Conservation (phyloP, 2,797 vertebrate genomes). For the Gallinago solitaria region DNA sequence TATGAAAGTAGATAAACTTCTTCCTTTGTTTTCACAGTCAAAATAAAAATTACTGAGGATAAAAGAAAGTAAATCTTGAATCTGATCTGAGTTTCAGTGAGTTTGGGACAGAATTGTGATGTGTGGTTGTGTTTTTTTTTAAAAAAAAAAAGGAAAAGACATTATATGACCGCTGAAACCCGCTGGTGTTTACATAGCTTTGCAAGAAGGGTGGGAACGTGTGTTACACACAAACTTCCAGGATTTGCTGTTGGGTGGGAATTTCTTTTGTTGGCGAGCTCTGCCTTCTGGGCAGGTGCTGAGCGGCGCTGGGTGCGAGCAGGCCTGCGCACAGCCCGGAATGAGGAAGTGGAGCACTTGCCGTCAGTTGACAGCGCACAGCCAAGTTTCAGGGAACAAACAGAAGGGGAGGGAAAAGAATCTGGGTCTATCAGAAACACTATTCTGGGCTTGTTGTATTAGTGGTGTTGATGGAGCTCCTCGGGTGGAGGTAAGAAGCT, state of each 20-base stretch:
- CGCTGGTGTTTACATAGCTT: neutral
- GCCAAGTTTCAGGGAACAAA: neutral
- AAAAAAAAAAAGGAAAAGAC: neutral
- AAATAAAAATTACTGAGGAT: neutral
- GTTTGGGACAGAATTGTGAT: neutral
- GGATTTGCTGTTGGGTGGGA: neutral
- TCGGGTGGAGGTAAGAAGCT: neutral
- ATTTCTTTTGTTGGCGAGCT: neutral
- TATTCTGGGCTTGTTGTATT: neutral
- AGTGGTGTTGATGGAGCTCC: constrained; percentile 27
- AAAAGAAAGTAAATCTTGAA: neutral
- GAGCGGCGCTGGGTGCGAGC: rapidly evolving
- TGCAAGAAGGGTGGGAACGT: neutral
- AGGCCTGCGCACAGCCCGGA: neutral
- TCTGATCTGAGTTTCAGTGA: neutral
- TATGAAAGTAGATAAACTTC: neutral
- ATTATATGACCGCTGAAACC: rapidly evolving
- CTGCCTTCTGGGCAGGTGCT: neutral
- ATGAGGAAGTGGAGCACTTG: constrained; percentile 35
- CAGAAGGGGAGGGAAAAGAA: neutral
- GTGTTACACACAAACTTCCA: neutral
- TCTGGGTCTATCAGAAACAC: rapidly evolving
- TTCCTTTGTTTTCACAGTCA: neutral
- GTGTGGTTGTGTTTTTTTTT: neutral
- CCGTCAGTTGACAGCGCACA: neutral